phyloP scores from a whole-genome alignment of 2,888 invertebrate genomes.

The Nomada lathburiana region DNA sequence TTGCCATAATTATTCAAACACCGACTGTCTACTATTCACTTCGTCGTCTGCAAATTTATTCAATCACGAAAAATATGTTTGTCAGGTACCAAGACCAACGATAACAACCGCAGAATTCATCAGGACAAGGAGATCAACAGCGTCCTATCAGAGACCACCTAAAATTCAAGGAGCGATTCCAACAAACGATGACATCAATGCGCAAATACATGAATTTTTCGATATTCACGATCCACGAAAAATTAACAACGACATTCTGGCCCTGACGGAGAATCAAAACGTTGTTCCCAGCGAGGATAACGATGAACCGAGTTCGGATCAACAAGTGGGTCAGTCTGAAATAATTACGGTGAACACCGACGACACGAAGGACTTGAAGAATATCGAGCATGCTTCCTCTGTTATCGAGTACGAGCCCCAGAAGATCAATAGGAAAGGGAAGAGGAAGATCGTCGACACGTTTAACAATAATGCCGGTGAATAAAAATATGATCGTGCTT shows the following conservation, averaged over 20 bases:
- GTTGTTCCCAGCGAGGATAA: neutral
- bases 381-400: constrained; percentile 71
- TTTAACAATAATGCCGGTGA: constrained; percentile 18
- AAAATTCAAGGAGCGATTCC: no score
- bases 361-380: constrained; percentile 66
- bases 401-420: constrained; percentile 76
- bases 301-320: constrained; percentile 39
- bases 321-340: constrained; percentile 58
- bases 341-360: constrained; percentile 34
- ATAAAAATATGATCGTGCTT: neutral
- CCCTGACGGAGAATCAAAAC: constrained; percentile 7
- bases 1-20: neutral
- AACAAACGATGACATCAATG: constrained; percentile 2
- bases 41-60: neutral
- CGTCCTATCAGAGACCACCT: neutral
- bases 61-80: neutral
- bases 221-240: neutral
- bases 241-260: constrained; percentile 32
- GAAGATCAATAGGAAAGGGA: constrained; percentile 62
- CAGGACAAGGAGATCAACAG: neutral
- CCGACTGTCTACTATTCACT: neutral
- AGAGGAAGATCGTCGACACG: constrained; percentile 8
- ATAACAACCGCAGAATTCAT: neutral
- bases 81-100: neutral
- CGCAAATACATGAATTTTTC: constrained; percentile 1